phyloP scores from a whole-genome alignment of 2,113 vertebrate species.

The Misgurnus anguillicaudatus region DNA sequence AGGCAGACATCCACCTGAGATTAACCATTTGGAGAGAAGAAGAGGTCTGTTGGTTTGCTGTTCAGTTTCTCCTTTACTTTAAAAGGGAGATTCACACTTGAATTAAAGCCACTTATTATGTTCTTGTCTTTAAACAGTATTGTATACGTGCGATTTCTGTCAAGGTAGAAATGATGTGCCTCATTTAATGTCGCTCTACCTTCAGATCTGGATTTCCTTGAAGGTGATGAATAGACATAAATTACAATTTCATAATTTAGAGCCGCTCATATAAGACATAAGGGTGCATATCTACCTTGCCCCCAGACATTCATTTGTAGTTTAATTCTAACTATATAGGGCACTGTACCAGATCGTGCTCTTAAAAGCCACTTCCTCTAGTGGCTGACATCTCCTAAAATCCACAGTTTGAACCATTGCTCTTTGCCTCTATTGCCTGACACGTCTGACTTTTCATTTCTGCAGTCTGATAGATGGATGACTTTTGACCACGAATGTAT shows the following conservation, averaged over 20 bases:
- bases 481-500: constrained; percentile 79
- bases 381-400: constrained; percentile 78
- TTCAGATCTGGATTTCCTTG: constrained; percentile 21
- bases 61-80: constrained; percentile 71
- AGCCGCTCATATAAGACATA: constrained; percentile 11
- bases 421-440: constrained; percentile 73
- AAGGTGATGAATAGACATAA: constrained; percentile 36
- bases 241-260: constrained; percentile 11
- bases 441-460: constrained; percentile 81
- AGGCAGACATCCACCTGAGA: constrained; percentile 77
- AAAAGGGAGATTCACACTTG: constrained; percentile 49
- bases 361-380: constrained; percentile 64
- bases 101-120: constrained; percentile 10
- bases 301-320: constrained; percentile 5
- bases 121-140: not conserved
- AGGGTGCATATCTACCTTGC: not conserved
- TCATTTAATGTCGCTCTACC: constrained; percentile 1
- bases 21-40: constrained; percentile 75
- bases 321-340: constrained; percentile 39
- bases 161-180: not conserved
- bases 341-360: constrained; percentile 63
- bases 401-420: constrained; percentile 77
- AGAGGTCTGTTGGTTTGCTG: constrained; percentile 67
- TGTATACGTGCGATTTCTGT: not conserved
- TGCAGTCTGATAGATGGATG: constrained; percentile 80